Percentiles rank a stretch among this genome's conserved stretches.
Evolutionary conservation across 2,888 invertebrate genomes (phyloP).

Genomic region (Omphaloscelis lunosa): DNA sequence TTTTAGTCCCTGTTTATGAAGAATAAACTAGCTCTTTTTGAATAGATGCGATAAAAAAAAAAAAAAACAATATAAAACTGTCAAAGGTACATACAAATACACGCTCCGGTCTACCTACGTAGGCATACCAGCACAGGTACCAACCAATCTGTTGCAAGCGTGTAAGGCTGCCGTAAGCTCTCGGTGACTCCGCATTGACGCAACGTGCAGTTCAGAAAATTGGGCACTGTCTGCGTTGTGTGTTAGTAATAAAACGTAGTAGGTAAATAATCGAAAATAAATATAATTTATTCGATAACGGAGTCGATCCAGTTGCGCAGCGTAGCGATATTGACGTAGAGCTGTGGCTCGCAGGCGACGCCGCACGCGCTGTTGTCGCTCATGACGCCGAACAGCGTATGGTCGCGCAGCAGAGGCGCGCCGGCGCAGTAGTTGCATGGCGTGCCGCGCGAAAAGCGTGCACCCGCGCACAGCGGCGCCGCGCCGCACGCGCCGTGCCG

Average conservation of each 20-base stretch:
- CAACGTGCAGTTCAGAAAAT: neutral
- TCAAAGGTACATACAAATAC: no score
- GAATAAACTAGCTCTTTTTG: no score
- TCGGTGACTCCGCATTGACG: neutral
- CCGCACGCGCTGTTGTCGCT: constrained; percentile 76
- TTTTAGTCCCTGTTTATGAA: no score
- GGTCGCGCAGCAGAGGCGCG: constrained; percentile 76
- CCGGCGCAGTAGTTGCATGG: constrained; percentile 82
- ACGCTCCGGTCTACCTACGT: no score
- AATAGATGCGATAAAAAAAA: no score
- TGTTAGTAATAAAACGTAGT: constrained; percentile 7
- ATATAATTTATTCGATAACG: constrained; percentile 59
- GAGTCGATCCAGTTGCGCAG: constrained; percentile 77
- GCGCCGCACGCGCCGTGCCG: constrained; percentile 58
- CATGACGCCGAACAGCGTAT: constrained; percentile 76
- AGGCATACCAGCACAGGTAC: neutral
- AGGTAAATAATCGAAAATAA: constrained; percentile 7
- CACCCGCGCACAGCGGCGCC: constrained; percentile 71
- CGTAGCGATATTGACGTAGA: constrained; percentile 77
- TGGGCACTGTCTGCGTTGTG: no score
- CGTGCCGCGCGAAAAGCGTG: constrained; percentile 64
- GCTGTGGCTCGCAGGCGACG: constrained; percentile 79
- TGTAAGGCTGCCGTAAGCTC: neutral
- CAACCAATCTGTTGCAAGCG: neutral
- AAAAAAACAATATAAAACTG: no score